These are phyloP conservation scores for Gnathonemus longibarbis DNA, from an alignment of 2,113 vertebrate genomes.

Conservation along the genomic window DNA sequence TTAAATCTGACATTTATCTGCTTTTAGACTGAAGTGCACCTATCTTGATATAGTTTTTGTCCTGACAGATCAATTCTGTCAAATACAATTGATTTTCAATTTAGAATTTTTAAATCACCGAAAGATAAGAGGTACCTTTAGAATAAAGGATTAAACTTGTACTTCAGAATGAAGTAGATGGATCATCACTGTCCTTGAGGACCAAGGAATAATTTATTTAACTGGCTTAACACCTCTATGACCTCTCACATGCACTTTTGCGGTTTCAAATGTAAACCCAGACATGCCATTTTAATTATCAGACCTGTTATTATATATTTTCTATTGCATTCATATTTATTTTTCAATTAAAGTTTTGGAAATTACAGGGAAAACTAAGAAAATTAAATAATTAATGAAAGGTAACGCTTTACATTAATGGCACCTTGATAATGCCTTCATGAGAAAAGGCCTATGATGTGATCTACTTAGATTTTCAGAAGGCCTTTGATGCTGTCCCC, in stretches of 20 bases:
- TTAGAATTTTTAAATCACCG: slow-evolving; percentile 27
- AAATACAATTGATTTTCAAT: slow-evolving; percentile 1
- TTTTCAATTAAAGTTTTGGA: neutral
- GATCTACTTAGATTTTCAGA: no score
- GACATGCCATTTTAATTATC: neutral
- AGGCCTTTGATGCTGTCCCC: no score
- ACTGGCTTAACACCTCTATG: slow-evolving; percentile 37
- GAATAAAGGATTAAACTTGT: slow-evolving; percentile 4
- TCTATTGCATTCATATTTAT: no score
- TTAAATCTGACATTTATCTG: slow-evolving; percentile 30
- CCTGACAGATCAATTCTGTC: slow-evolving; percentile 21
- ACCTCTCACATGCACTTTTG: neutral
- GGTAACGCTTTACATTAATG: neutral
- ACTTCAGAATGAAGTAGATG: slow-evolving; percentile 20
- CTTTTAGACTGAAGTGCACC: neutral
- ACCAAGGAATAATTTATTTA: slow-evolving; percentile 40
- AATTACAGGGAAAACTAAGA: neutral
- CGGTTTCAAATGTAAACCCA: slow-evolving; percentile 2
- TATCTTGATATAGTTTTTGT: slow-evolving; percentile 17
- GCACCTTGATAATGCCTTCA: neutral
- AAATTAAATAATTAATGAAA: neutral
- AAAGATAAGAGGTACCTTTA: slow-evolving; percentile 26
- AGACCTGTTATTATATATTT: neutral
- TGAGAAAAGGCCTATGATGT: no score
- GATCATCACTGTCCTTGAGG: slow-evolving; percentile 26